Base-by-base conservation (phyloP, 2,888 invertebrate genomes). In the Byasa hedistus region DNA sequence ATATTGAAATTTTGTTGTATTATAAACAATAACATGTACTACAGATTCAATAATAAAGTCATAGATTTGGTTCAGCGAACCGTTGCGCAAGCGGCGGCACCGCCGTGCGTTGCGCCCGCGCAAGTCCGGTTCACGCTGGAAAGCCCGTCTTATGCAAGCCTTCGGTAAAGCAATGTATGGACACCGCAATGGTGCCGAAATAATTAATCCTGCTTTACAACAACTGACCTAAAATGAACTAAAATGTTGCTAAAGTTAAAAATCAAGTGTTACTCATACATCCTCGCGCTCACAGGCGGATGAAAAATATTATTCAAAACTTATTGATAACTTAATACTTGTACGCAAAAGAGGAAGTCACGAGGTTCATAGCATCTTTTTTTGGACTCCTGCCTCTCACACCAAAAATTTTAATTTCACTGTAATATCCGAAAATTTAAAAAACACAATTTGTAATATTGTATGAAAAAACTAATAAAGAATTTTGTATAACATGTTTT, bases 111-210 rank as follows among this genome's bases (percentile, higher is more conserved):
- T 71, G 73, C 75, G 76, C 73, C 70, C 72, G 79, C 77, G 72
- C 78, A 83, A 77, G 83, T 86, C 87, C 87, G 87, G 86, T 83
- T 84, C 74, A 74, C 74, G 77, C 77, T 84, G 87, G 87, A 84
- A 85, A 87, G 79, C 77, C 85, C 86, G 81, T 80, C 86, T 90
- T 90, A 86, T 85, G 90, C 85, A 90, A 90, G 79, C 59, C 64
- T 15, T 69, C 71, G 58, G 57, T 66, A 58, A 24, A 55, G 55
- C 64, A 69, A 66, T 70, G 71, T 70, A 51, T 51, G 21, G n/a
- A 51, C 8, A 22, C 15, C 12, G 67, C 68, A 72, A 70, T 68
- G 22, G 52, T 54, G 69, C 69, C 71, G 70, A 72, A 73, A 71
- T 70, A 68, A 70, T 48, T 60, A 72, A 74, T 75, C 75, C 77